A percentile compares a stretch with the other conserved stretches of the same genome.
Evolutionary conservation across 2,888 invertebrate species (phyloP).

Genomic region (Ypsolopha sequella): DNA sequence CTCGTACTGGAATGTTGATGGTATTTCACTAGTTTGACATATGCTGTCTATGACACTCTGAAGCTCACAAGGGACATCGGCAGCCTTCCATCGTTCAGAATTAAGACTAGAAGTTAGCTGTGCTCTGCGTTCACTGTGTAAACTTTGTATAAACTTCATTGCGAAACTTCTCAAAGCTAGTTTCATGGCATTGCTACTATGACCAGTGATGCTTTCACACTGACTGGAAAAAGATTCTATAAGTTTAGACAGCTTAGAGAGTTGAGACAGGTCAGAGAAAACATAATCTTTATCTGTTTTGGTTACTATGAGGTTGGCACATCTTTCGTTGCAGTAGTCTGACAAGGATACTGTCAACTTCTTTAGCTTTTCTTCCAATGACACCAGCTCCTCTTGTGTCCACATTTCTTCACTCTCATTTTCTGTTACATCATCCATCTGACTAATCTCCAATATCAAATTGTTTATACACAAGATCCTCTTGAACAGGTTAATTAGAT

Average conservation of each 20-base stretch:
- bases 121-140: slow-evolving; percentile 89
- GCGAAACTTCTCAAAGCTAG: slow-evolving; percentile 90
- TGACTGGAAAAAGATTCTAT: slow-evolving; percentile 84
- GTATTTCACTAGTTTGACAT: slow-evolving; percentile 63
- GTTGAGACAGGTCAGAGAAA: slow-evolving; percentile 80
- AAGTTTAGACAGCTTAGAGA: slow-evolving; percentile 80
- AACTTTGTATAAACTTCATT: slow-evolving; percentile 89
- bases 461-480: slow-evolving; percentile 81
- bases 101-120: slow-evolving; percentile 89
- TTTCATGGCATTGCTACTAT: slow-evolving; percentile 82
- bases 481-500: slow-evolving; percentile 76
- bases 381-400: slow-evolving; percentile 75
- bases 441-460: slow-evolving; percentile 83
- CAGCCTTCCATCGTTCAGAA: slow-evolving; percentile 93
- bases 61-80: slow-evolving; percentile 91
- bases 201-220: slow-evolving; percentile 81
- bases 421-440: slow-evolving; percentile 67
- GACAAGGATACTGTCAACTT: slow-evolving; percentile 87
- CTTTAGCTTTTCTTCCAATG: slow-evolving; percentile 78
- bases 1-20: slow-evolving; percentile 36
- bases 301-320: slow-evolving; percentile 88
- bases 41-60: slow-evolving; percentile 86
- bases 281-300: slow-evolving; percentile 78
- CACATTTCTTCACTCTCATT: slow-evolving; percentile 78
- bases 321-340: slow-evolving; percentile 92